Conservation (phyloP, 2,797 vertebrate species). For the Gymnothorax reevesii region DNA sequence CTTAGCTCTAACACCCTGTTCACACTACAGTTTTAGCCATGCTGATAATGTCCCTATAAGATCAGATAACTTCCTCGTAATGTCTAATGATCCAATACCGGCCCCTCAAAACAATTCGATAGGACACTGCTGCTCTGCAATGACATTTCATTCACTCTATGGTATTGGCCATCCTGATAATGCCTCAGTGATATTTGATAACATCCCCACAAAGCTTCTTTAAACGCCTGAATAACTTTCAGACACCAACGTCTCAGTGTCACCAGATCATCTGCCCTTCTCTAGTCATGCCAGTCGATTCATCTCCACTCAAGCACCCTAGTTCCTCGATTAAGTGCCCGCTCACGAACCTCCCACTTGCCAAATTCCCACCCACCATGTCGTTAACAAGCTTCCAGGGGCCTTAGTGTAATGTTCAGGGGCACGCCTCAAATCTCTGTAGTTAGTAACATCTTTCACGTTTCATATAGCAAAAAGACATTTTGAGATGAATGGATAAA, state of each 20-base stretch:
- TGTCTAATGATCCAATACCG: neutral
- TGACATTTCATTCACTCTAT: too few species aligned
- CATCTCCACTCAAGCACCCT: too few species aligned
- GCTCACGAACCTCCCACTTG: neutral
- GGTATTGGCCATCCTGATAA: too few species aligned
- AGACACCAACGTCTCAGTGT: too few species aligned
- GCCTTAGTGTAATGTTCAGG: neutral
- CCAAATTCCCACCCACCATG: neutral
- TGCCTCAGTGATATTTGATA: too few species aligned
- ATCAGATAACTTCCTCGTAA: neutral
- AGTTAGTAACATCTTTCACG: neutral
- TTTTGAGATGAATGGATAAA: too few species aligned
- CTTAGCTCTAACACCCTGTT: neutral
- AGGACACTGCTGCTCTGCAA: too few species aligned
- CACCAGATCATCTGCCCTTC: neutral
- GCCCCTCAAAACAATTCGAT: neutral
- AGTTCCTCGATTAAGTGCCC: too few species aligned
- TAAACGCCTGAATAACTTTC: too few species aligned
- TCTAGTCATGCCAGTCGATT: too few species aligned
- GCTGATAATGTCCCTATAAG: neutral
- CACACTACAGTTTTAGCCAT: too few species aligned
- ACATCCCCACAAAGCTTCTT: too few species aligned
- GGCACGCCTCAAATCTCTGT: neutral
- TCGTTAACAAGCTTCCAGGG: slow-evolving; percentile 23
- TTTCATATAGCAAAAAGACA: neutral